Percentiles rank a stretch among this genome's conserved stretches.
phyloP scores from a whole-genome alignment of 2,888 invertebrate genomes.

The Sycophila texana region DNA sequence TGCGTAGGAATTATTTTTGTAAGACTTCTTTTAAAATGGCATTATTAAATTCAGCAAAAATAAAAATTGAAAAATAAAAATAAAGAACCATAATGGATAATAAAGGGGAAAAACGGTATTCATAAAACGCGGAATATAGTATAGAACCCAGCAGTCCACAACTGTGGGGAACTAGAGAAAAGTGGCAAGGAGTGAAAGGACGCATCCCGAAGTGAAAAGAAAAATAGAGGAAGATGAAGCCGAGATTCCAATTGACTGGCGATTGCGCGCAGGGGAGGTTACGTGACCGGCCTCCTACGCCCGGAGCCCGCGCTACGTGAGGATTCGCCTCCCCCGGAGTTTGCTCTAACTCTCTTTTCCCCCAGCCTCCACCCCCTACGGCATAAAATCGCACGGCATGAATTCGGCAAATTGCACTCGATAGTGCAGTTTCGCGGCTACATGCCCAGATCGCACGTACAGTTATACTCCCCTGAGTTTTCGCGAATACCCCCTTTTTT shows the following conservation, averaged over 20 bases:
- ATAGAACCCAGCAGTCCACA: too few species aligned
- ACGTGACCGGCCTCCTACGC: constrained; percentile 58
- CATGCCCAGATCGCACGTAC: constrained; percentile 34
- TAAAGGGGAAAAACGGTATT: constrained; percentile 1
- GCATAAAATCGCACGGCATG: constrained; percentile 18
- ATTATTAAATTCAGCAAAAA: too few species aligned
- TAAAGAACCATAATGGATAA: constrained; percentile 9
- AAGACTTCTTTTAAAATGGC: too few species aligned
- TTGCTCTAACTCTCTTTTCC: neutral
- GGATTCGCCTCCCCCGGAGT: neutral
- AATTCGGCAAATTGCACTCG: constrained; percentile 61
- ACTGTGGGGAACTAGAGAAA: neutral
- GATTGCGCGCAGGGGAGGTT: constrained; percentile 52
- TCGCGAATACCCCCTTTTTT: neutral
- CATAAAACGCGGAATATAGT: neutral
- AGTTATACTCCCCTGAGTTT: neutral
- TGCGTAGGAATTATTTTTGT: too few species aligned
- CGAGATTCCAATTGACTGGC: constrained; percentile 60
- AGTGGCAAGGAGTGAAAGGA: neutral
- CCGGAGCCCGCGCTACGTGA: neutral
- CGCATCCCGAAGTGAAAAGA: constrained; percentile 3
- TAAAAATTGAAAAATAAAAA: constrained; percentile 8
- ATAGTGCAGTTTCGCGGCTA: constrained; percentile 47
- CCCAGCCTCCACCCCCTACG: neutral
- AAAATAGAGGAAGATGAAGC: constrained; percentile 45